Evolutionary conservation across 2,113 vertebrate species (phyloP).

Genomic region (Bagarius yarrelli): DNA sequence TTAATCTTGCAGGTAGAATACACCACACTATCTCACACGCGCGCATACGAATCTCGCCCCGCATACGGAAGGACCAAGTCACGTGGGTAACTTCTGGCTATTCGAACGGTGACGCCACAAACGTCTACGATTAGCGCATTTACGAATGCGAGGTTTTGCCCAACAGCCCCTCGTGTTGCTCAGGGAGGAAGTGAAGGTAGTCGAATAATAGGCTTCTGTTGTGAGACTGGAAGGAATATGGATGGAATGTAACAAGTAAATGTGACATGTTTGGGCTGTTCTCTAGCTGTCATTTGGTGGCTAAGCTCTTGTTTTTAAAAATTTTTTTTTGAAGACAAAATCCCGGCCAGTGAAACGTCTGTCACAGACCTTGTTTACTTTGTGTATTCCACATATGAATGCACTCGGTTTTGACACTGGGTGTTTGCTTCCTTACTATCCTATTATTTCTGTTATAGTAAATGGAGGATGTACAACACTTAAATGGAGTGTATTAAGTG

Average conservation of each 20-base stretch:
- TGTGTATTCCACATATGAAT: background rate
- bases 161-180: background rate
- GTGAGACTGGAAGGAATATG: constrained; percentile 7
- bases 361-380: constrained; percentile 6
- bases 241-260: constrained; percentile 17
- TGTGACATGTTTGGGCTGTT: constrained; percentile 2
- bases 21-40: constrained; percentile 14
- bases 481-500: background rate
- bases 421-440: background rate
- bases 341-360: background rate
- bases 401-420: background rate
- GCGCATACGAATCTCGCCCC: constrained; percentile 1
- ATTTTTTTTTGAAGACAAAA: constrained; percentile 2
- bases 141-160: background rate
- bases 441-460: background rate
- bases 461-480: too few species aligned
- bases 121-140: constrained; percentile 1
- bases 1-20: constrained; percentile 47
- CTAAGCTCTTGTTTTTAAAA: background rate
- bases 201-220: constrained; percentile 15
- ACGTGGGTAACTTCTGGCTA: background rate
- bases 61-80: constrained; percentile 7
- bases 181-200: background rate
- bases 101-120: too few species aligned
- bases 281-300: background rate